Percentiles rank a stretch among this genome's conserved stretches.
Evolutionary conservation across 2,888 invertebrate species (phyloP).

Genomic region (Nipponacmea schrenckii): DNA sequence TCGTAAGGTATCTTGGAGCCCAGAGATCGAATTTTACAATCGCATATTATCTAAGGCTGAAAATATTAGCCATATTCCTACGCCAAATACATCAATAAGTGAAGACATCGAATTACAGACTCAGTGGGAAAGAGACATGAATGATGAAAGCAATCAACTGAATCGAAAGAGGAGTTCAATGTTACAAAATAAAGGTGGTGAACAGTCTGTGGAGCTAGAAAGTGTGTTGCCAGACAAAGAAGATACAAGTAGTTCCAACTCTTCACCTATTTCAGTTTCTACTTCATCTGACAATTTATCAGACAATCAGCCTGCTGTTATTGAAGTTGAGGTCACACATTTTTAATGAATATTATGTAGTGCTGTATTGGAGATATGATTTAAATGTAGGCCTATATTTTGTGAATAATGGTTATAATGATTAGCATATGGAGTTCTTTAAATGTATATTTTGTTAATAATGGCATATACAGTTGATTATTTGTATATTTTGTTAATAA

Average conservation of each 20-base stretch:
- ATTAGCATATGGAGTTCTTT: too few species aligned
- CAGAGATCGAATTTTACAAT: not conserved
- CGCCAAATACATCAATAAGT: not conserved
- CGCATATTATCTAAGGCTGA: not conserved
- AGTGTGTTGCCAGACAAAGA: not conserved
- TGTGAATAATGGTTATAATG: too few species aligned
- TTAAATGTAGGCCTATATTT: too few species aligned
- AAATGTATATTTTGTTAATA: too few species aligned
- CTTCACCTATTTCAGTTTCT: not conserved
- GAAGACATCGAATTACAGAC: slow-evolving; percentile 2
- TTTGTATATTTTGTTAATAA: too few species aligned
- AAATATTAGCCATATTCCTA: not conserved
- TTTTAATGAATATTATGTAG: slow-evolving; percentile 10
- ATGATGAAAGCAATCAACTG: not conserved
- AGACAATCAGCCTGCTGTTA: slow-evolving; percentile 29
- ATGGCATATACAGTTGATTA: too few species aligned
- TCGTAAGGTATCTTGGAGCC: slow-evolving; percentile 4
- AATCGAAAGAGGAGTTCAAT: not conserved
- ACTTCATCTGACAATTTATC: not conserved
- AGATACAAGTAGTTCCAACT: not conserved
- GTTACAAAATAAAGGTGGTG: not conserved
- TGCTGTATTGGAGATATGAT: too few species aligned
- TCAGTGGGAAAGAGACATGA: not conserved
- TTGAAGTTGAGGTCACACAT: slow-evolving; percentile 31
- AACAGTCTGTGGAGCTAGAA: not conserved